phyloP scores from a whole-genome alignment of 2,888 invertebrate species.

The Erynnis tages region DNA sequence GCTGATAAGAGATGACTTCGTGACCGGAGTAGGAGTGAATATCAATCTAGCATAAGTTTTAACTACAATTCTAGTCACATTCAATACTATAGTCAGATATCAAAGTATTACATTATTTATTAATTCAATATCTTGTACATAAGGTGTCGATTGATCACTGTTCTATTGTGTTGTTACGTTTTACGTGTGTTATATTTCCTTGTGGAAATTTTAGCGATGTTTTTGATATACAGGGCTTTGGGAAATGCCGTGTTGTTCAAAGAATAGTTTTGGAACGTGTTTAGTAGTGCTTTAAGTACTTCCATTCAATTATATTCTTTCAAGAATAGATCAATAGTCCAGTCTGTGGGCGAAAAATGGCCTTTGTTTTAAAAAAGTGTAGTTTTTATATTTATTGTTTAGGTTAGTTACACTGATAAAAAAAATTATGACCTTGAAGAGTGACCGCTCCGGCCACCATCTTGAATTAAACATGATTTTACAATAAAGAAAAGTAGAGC shows the following conservation, averaged over 20 bases:
- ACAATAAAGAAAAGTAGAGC: no score
- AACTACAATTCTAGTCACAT: slow-evolving; percentile 39
- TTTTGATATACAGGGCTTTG: no score
- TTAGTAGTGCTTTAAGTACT: no score
- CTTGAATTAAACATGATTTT: no score
- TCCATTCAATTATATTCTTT: no score
- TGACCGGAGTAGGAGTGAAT: slow-evolving; percentile 83
- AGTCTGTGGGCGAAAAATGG: no score
- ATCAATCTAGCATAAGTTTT: slow-evolving; percentile 69
- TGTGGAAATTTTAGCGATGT: background rate
- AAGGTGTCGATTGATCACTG: background rate
- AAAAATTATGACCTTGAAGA: no score
- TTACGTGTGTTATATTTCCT: background rate
- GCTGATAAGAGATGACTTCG: slow-evolving; percentile 84
- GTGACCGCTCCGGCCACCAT: no score
- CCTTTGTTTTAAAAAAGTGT: no score
- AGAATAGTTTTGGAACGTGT: background rate
- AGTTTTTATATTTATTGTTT: no score
- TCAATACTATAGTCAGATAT: slow-evolving; percentile 17
- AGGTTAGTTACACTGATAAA: no score
- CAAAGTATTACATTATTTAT: slow-evolving; percentile 25
- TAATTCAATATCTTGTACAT: slow-evolving; percentile 9
- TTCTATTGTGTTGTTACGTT: background rate
- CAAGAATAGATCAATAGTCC: no score
- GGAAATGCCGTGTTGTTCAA: background rate